These are phyloP conservation scores for Tribolium castaneum DNA, from an alignment of 1,140 invertebrate genomes.

Conservation along the genomic window DNA sequence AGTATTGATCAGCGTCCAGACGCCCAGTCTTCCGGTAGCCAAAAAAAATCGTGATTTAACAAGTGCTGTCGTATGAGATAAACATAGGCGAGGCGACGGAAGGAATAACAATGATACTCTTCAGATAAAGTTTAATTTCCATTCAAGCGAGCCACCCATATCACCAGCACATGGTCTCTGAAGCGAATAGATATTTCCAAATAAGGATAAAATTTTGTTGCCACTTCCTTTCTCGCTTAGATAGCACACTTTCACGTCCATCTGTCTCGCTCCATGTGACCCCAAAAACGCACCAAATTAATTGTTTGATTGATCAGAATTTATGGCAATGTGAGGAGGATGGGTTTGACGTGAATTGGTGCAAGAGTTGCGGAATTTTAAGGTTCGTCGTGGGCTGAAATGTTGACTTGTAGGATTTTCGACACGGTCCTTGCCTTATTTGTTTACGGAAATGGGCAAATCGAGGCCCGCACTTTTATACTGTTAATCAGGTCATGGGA, in stretches of 20 bases:
- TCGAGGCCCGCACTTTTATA: no score
- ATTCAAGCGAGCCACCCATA: slow-evolving; percentile 13
- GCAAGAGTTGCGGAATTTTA: neutral
- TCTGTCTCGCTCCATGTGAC: slow-evolving; percentile 10
- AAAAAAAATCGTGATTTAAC: neutral
- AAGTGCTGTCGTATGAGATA: neutral
- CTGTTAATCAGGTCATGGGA: neutral
- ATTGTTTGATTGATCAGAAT: neutral
- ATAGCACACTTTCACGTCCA: neutral
- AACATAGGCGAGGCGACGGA: neutral
- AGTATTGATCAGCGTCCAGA: slow-evolving; percentile 32
- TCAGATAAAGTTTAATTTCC: neutral
- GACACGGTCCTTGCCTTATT: neutral
- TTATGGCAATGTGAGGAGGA: neutral
- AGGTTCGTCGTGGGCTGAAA: neutral
- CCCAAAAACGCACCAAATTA: neutral
- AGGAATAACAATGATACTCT: slow-evolving; percentile 23
- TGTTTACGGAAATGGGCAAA: neutral
- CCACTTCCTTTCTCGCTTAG: slow-evolving; percentile 10
- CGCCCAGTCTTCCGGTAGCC: neutral
- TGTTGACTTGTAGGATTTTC: neutral
- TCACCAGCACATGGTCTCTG: neutral
- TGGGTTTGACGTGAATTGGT: neutral
- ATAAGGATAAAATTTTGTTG: slow-evolving; percentile 26
- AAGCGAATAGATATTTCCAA: slow-evolving; percentile 30